Conservation (phyloP, 2,888 invertebrate genomes). For the Nymphalis urticae region DNA sequence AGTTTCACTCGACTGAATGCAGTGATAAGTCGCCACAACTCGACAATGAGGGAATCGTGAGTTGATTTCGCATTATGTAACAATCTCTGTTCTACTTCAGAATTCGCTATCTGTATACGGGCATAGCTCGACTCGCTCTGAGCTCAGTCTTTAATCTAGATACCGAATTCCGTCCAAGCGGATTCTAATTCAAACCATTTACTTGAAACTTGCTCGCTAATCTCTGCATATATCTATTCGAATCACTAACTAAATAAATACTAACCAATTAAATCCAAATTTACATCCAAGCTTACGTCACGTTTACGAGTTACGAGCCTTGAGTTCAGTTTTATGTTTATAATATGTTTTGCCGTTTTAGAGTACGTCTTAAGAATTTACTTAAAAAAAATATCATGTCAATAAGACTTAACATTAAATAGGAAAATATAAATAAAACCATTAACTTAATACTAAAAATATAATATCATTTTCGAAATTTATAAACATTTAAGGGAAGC, state of each 20-base stretch:
- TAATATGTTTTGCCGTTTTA: no score
- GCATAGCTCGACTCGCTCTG: constrained; percentile 25
- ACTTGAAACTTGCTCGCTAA: constrained; percentile 33
- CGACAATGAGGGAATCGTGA: constrained; percentile 64
- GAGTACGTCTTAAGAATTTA: no score
- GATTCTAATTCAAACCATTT: constrained; percentile 37
- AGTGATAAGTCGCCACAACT: constrained; percentile 65
- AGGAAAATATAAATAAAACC: no score
- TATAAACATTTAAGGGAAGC: background rate
- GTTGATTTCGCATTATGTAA: constrained; percentile 55
- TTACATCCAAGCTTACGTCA: background rate
- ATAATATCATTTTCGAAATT: background rate
- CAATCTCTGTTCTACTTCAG: constrained; percentile 39
- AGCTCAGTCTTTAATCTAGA: constrained; percentile 38
- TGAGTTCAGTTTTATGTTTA: no score
- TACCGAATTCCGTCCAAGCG: constrained; percentile 40
- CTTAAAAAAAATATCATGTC: no score
- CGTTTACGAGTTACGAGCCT: background rate
- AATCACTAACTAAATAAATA: constrained; percentile 7
- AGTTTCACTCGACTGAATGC: constrained; percentile 68
- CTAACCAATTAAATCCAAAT: background rate
- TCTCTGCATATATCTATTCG: constrained; percentile 22
- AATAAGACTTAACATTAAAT: no score
- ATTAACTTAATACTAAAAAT: background rate
- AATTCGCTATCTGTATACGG: constrained; percentile 37